A percentile compares a stretch with the other conserved stretches of the same genome.
Evolutionary conservation across 2,113 vertebrate genomes (phyloP).

Genomic region (Cnemophilus loriae): DNA sequence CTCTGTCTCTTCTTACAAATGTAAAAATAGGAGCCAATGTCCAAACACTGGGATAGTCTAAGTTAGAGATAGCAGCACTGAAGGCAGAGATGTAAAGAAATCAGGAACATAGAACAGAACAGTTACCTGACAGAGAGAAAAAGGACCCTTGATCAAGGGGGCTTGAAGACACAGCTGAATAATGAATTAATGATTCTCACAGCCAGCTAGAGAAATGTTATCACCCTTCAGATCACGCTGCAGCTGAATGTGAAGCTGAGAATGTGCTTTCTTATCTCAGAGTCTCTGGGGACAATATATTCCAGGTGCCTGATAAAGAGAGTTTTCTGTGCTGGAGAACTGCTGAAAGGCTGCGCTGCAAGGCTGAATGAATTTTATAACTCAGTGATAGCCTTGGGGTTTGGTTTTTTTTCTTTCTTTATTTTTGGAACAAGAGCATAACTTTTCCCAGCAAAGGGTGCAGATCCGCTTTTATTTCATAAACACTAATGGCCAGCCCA

Average conservation of each 20-base stretch:
- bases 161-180: not conserved
- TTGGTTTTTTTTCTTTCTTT: not conserved
- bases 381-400: not conserved
- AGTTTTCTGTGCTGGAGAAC: not conserved
- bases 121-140: not conserved
- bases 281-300: not conserved
- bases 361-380: not conserved
- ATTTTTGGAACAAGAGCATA: not conserved
- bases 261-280: constrained; percentile 19
- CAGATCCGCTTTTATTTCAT: not conserved
- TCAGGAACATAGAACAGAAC: not conserved
- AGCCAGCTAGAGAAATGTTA: not conserved
- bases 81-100: constrained; percentile 4
- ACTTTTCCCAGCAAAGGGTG: not conserved
- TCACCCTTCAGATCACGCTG: not conserved
- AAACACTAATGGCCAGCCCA: not conserved
- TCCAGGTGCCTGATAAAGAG: constrained; percentile 15
- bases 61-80: not conserved
- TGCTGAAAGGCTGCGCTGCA: not conserved
- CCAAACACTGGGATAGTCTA: not conserved
- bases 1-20: not conserved
- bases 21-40: not conserved
- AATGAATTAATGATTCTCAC: not conserved
- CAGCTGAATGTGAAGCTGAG: not conserved
- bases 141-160: not conserved